Base-by-base conservation (phyloP, 1,140 invertebrate species). In the Epicauta chinensis region DNA sequence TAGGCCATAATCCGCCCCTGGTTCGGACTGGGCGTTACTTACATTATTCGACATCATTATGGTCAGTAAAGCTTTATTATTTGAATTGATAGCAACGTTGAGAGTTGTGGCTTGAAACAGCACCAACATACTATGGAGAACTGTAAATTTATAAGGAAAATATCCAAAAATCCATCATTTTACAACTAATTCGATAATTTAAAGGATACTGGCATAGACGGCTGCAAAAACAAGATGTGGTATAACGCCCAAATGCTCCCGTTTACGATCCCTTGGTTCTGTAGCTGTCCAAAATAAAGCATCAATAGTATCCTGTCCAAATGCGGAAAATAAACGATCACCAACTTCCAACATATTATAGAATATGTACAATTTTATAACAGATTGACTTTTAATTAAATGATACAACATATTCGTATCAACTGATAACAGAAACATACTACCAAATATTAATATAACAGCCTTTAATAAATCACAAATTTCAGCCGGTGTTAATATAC, bases 41-140 rank as follows among this genome's bases (percentile, higher is more conserved):
- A 93, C 91, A 80, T 99, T 99, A 71, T 99, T 99, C 0, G 95
- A 98, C 84, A 99, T 96, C 89, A 99, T 97, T 40, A 99, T 97
- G 3, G 95, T 98, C 3, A 99, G 78, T 23, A 99, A 75, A 43
- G 93, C 92, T 73, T 98, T 97, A 69, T 98, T 98, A 65, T 93
- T 97, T 0, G 97, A 97, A 72, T 99, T 99, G 55, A 99, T 96
- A 3, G 97, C 97, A 40, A 99, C 97, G 77, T 98, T 99, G 1
- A 99, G 76, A 17, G 93, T 93, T 15, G 93, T 97, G 13, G 93
- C 93, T 87, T 97, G 86, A 65, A 92, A 87, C 63, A 98, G 77
- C 10, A 98, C 91, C 44, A 98, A 69, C 50, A 94, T 77, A 61
- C 91, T 89, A 70, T 99, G 97, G 36, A 93, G 73, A 70, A 96